These are phyloP conservation scores for Torymus tubicola DNA, from an alignment of 2,888 invertebrate genomes.

Conservation along the genomic window DNA sequence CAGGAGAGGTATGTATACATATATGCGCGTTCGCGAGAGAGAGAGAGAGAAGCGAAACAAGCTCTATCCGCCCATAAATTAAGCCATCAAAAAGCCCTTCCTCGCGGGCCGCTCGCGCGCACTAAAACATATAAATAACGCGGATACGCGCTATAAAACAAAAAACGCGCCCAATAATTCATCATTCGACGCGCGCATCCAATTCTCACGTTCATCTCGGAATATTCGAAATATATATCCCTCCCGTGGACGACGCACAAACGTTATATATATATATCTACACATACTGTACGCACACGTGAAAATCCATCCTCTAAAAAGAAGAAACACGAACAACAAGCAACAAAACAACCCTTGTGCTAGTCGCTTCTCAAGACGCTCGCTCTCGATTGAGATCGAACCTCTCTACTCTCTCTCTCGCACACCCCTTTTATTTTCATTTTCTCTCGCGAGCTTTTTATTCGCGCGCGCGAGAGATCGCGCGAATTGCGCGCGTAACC, in stretches of 20 bases:
- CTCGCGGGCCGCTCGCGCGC: constrained; percentile 1
- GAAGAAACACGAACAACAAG: no score
- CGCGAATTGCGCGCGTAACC: constrained; percentile 75
- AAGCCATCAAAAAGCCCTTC: constrained; percentile 59
- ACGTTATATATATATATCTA: no score
- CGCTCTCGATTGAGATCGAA: constrained; percentile 73
- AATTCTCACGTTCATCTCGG: constrained; percentile 57
- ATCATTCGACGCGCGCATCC: constrained; percentile 58
- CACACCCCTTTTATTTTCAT: constrained; percentile 19
- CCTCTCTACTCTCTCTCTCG: neutral
- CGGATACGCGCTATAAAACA: constrained; percentile 57
- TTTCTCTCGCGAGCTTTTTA: neutral
- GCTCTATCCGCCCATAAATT: constrained; percentile 54
- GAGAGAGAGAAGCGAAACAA: constrained; percentile 42
- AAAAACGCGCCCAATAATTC: constrained; percentile 55
- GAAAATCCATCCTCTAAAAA: no score
- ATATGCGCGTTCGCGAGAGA: constrained; percentile 1
- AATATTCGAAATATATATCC: constrained; percentile 52
- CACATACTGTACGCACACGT: no score
- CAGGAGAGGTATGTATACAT: neutral
- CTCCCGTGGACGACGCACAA: neutral
- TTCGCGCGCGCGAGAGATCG: constrained; percentile 65
- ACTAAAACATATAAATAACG: constrained; percentile 57
- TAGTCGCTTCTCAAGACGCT: constrained; percentile 43
- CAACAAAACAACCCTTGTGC: constrained; percentile 21